A percentile compares a stretch with the other conserved stretches of the same genome.
Conservation (phyloP, 2,888 invertebrate species). For the Noctuana brunneofusca region DNA sequence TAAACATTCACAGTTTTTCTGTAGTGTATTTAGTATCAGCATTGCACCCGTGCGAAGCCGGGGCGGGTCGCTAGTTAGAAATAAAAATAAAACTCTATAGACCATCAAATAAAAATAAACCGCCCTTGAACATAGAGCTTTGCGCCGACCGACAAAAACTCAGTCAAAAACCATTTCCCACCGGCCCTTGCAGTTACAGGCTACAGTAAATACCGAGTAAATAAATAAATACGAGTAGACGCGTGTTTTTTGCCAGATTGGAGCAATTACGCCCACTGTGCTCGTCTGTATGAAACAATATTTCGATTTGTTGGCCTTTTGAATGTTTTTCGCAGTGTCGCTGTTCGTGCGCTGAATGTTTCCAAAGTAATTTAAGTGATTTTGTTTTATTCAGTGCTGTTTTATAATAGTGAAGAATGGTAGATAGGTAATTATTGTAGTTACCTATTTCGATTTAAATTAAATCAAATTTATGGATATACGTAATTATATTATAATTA, state of each 20-base stretch:
- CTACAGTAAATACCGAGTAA: slow-evolving; percentile 77
- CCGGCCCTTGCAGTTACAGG: slow-evolving; percentile 67
- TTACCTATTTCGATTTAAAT: too few relatives aligned
- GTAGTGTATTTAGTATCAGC: too few relatives aligned
- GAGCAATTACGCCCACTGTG: slow-evolving; percentile 63
- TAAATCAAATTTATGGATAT: too few relatives aligned
- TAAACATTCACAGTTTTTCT: too few relatives aligned
- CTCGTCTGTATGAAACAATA: slow-evolving; percentile 45
- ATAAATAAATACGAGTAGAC: slow-evolving; percentile 75
- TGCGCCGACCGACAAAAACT: slow-evolving; percentile 21
- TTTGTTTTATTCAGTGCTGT: background rate
- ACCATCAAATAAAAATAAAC: slow-evolving; percentile 16
- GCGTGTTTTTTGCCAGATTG: slow-evolving; percentile 74
- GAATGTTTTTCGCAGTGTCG: slow-evolving; percentile 34
- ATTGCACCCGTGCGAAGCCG: too few relatives aligned
- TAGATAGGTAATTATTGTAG: background rate
- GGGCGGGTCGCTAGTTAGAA: too few relatives aligned
- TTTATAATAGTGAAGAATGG: background rate
- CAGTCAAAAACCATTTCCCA: slow-evolving; percentile 36
- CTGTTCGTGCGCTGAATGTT: slow-evolving; percentile 7
- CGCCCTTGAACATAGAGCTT: slow-evolving; percentile 13
- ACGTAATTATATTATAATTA: too few relatives aligned
- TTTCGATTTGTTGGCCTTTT: slow-evolving; percentile 51
- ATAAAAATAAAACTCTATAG: too few relatives aligned
- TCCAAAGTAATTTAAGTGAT: slow-evolving; percentile 18